Conservation (phyloP, 2,888 invertebrate genomes). For the Eulithis prunata region DNA sequence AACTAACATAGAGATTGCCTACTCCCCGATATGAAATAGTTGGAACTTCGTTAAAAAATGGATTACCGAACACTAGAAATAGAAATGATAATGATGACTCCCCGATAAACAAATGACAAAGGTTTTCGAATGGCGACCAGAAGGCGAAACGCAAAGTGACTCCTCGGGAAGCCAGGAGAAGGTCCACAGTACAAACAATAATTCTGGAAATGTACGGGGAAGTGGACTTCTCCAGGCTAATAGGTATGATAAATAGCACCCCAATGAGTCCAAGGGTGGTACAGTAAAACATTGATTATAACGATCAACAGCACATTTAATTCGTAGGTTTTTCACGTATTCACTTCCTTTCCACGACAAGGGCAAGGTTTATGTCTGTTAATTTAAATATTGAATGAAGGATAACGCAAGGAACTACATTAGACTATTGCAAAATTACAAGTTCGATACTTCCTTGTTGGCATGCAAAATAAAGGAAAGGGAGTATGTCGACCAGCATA, state of each 20-base stretch:
- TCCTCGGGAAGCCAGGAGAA: too few relatives aligned
- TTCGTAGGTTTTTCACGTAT: constrained; percentile 27
- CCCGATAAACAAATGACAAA: too few relatives aligned
- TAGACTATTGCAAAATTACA: constrained; percentile 16
- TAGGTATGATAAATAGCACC: neutral
- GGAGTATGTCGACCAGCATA: neutral
- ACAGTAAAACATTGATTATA: neutral
- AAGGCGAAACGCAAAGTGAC: too few relatives aligned
- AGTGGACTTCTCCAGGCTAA: too few relatives aligned
- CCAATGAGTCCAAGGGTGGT: neutral
- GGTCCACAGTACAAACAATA: too few relatives aligned
- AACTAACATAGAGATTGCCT: too few relatives aligned
- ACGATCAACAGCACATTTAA: constrained; percentile 7
- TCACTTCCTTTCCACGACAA: constrained; percentile 24
- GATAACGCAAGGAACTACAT: constrained; percentile 18
- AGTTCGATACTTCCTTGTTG: constrained; percentile 25
- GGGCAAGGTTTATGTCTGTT: constrained; percentile 21
- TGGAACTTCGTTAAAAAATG: too few relatives aligned
- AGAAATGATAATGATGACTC: too few relatives aligned
- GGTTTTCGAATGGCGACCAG: too few relatives aligned
- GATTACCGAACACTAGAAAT: too few relatives aligned
- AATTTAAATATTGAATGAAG: constrained; percentile 27
- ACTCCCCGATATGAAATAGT: too few relatives aligned
- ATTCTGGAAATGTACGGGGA: too few relatives aligned
- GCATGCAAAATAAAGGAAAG: constrained; percentile 11